Base-by-base conservation (phyloP, 2,888 invertebrate genomes). In the Drosophila colorata region DNA sequence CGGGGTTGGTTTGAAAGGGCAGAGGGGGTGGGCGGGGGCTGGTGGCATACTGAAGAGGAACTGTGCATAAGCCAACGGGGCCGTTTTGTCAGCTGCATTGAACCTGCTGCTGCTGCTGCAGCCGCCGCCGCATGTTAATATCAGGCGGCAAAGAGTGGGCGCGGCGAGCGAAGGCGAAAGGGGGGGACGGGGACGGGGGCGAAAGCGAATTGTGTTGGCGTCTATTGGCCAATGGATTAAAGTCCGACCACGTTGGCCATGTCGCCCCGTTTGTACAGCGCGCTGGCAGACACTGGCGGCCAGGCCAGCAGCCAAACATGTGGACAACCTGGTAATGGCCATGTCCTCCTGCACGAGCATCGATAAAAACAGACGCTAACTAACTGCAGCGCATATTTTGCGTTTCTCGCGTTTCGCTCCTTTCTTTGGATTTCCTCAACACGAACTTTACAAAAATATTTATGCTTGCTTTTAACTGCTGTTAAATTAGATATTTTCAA, bases 171-270 rank as follows among this genome's bases (percentile, higher is more conserved):
- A n/a, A 33, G 61, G 16, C 28, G 9, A 40, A 20, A 28, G 9
- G 20, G 2, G 11, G 16, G n/a, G n/a, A n/a, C n/a, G n/a, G 40
- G 31, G 51, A 8, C n/a, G 9, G 38, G 41, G 40, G 35, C 69
- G 33, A 47, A 40, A 25, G 9, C 46, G 61, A 46, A 52, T 47
- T 60, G 55, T 49, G 59, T 69, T 69, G 67, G 70, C 80, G 74
- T 83, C 80, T 65, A 86, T 76, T 83, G 80, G 78, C 77, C 87
- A 87, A 75, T 78, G 85, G 87, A 82, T 82, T 82, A 82, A 80
- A 70, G 69, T 41, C 81, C 56, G 72, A 69, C 78, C 85, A 81
- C 70, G 78, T 83, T 74, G 65, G 65, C 58, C 69, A 59, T 55
- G 56, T 37, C 38, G 16, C 16, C n/a, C n/a, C 33, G 31, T 53